phyloP scores from a whole-genome alignment of 2,888 invertebrate genomes.

The Vandiemenella viatica region DNA sequence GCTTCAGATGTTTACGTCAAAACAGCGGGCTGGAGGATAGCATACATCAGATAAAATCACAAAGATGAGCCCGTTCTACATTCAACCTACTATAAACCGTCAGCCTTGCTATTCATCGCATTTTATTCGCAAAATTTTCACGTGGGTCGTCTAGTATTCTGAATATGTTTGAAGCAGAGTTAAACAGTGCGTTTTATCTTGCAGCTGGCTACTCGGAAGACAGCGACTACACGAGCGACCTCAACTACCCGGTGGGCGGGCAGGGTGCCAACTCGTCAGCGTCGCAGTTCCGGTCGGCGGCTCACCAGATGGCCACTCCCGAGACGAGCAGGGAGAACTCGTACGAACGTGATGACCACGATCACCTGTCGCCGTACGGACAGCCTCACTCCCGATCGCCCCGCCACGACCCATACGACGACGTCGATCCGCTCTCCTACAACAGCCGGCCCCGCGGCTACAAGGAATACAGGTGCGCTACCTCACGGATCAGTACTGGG shows the following conservation, averaged over 20 bases:
- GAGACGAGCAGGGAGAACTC: conserved; percentile 71
- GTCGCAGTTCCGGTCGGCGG: conserved; percentile 68
- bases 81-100: no score
- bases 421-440: conserved; percentile 63
- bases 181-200: conserved; percentile 19
- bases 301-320: conserved; percentile 63
- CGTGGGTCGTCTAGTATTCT: no score
- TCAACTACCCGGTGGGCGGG: conserved; percentile 83
- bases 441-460: conserved; percentile 66
- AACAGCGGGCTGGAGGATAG: no score
- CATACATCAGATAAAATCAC: no score
- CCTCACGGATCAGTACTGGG: no score
- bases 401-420: conserved; percentile 11
- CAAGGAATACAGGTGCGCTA: conserved; percentile 35
- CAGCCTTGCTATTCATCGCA: no score
- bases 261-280: conserved; percentile 85
- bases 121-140: no score
- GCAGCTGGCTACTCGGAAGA: conserved; percentile 90
- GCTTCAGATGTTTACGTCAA: no score
- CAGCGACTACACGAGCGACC: conserved; percentile 91
- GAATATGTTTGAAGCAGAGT: no score
- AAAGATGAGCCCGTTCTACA: no score
- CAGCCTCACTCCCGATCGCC: conserved; percentile 9
- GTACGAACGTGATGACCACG: conserved; percentile 57
- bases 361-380: conserved; percentile 6